Evolutionary conservation across 2,888 invertebrate genomes (phyloP).

Genomic region (Cryptus viduatorius): DNA sequence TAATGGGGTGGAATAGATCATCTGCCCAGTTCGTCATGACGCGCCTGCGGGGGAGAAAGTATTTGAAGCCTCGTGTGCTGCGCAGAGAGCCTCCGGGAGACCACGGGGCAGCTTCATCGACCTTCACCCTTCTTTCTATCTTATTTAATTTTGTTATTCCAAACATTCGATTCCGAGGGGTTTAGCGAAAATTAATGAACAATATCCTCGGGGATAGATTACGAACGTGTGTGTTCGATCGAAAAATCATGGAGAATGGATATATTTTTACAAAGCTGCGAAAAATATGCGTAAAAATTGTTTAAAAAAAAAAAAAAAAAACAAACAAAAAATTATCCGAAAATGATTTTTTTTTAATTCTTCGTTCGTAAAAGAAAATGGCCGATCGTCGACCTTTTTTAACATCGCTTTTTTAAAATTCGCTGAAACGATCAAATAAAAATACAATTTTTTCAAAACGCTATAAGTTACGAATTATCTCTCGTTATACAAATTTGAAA

Average conservation of each 20-base stretch:
- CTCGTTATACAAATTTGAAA: neutral
- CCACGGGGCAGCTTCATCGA: constrained; percentile 58
- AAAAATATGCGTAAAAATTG: neutral
- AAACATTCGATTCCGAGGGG: constrained; percentile 62
- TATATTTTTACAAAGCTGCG: neutral
- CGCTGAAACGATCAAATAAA: too few relatives aligned
- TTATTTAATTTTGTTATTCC: constrained; percentile 66
- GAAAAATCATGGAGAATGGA: neutral
- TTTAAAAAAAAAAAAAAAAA: neutral
- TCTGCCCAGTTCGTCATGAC: constrained; percentile 68
- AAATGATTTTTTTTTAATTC: too few relatives aligned
- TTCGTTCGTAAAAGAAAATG: too few relatives aligned
- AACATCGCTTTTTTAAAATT: too few relatives aligned
- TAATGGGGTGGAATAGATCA: constrained; percentile 64
- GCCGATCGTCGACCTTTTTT: too few relatives aligned
- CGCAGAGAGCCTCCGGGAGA: constrained; percentile 62
- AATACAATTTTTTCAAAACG: too few relatives aligned
- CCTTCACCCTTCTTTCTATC: constrained; percentile 39
- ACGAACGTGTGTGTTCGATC: neutral
- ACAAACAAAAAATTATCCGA: neutral
- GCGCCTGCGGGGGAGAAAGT: constrained; percentile 61
- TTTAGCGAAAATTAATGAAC: constrained; percentile 68
- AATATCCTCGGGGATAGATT: constrained; percentile 65
- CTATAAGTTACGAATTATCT: too few relatives aligned
- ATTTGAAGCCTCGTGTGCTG: constrained; percentile 41